Evolutionary conservation across 1,140 invertebrate genomes (phyloP).

Genomic region (Armadillidium nasatum): DNA sequence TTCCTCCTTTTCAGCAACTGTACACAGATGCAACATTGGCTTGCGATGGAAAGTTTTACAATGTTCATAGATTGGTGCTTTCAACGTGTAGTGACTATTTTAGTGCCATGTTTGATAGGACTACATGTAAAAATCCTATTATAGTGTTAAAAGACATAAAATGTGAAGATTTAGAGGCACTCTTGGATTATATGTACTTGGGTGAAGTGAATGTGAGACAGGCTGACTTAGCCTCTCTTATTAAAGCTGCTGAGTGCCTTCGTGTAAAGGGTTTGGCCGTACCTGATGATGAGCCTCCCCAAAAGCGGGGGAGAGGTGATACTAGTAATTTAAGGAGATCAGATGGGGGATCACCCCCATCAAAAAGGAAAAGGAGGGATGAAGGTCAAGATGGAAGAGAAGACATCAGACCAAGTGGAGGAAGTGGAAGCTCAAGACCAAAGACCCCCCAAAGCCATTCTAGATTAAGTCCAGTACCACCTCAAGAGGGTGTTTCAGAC

Average conservation of each 20-base stretch:
- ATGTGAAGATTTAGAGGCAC: conserved; percentile 42
- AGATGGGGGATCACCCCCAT: conserved; percentile 27
- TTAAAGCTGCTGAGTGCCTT: conserved; percentile 42
- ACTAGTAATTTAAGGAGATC: conserved; percentile 10
- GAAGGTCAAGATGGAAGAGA: conserved; percentile 40
- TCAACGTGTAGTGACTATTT: conserved; percentile 44
- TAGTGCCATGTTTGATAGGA: conserved; percentile 44
- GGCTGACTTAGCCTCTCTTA: conserved; percentile 41
- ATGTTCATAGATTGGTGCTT: conserved; percentile 44
- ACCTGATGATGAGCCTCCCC: conserved; percentile 45
- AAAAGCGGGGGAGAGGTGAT: conserved; percentile 19
- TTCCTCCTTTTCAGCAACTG: conserved; percentile 39
- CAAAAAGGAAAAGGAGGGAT: conserved; percentile 43
- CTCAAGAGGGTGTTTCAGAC: background rate
- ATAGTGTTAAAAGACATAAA: conserved; percentile 45
- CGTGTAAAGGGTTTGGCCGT: conserved; percentile 43
- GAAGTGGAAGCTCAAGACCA: conserved; percentile 36
- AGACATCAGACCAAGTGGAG: conserved; percentile 36
- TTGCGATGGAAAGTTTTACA: conserved; percentile 43
- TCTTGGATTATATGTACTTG: conserved; percentile 44
- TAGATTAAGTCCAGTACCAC: background rate
- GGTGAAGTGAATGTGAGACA: conserved; percentile 44
- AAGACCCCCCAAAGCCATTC: conserved; percentile 34
- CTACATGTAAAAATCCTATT: conserved; percentile 43
- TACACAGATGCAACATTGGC: conserved; percentile 43